phyloP scores from a whole-genome alignment of 2,113 vertebrate genomes.

The Ahaetulla prasina region DNA sequence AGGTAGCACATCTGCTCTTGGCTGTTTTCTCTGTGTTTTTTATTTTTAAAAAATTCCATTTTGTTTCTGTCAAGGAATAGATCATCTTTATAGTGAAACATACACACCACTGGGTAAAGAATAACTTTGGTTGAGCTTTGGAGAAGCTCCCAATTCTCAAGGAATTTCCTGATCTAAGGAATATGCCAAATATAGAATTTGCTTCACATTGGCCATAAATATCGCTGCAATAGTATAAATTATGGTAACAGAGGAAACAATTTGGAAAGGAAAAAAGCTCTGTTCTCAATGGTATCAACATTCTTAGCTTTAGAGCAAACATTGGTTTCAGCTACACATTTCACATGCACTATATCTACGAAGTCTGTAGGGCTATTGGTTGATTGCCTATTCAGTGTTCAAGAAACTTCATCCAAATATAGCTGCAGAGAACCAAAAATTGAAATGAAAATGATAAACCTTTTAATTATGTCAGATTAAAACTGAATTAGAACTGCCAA shows the following conservation, averaged over 20 bases:
- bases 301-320: neutral
- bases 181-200: conserved; percentile 51
- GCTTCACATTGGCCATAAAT: neutral
- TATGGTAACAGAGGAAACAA: neutral
- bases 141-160: conserved; percentile 56
- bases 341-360: neutral
- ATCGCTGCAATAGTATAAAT: neutral
- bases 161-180: conserved; percentile 63
- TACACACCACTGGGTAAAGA: conserved; percentile 29
- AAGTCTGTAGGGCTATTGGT: neutral
- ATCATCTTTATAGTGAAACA: conserved; percentile 45
- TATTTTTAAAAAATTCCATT: neutral
- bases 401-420: neutral
- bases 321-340: neutral
- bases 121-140: conserved; percentile 52
- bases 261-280: neutral
- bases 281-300: neutral
- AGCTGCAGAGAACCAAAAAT: neutral
- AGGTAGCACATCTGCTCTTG: conserved; percentile 40
- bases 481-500: too few relatives aligned
- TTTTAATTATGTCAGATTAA: neutral
- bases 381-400: neutral
- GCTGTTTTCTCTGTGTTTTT: neutral
- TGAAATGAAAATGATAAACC: neutral
- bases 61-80: conserved; percentile 30